Evolutionary conservation across 2,797 vertebrate genomes (phyloP).

Genomic region (Hoplostethus atlanticus): DNA sequence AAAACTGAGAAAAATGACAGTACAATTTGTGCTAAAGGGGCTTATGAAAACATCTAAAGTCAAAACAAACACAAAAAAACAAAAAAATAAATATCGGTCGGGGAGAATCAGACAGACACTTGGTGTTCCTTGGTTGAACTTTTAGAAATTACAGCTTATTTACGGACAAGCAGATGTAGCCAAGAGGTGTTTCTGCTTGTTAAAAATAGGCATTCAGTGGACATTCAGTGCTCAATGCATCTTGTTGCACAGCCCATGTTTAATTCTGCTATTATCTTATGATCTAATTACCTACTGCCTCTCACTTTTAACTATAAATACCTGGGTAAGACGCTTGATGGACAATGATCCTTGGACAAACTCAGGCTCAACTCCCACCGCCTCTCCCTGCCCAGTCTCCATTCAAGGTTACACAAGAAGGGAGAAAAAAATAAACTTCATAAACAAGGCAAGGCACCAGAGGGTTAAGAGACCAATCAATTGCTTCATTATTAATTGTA

Average conservation of each 20-base stretch:
- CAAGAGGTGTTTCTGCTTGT: background rate
- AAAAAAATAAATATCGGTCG: background rate
- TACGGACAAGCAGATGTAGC: no score
- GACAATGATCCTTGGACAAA: constrained; percentile 73
- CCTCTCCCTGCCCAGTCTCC: constrained; percentile 42
- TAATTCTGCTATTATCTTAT: background rate
- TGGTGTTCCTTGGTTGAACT: background rate
- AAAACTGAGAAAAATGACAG: background rate
- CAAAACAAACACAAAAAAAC: background rate
- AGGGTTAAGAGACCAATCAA: constrained; percentile 74
- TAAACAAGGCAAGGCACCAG: constrained; percentile 31
- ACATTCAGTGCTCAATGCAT: no score
- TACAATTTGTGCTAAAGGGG: no score
- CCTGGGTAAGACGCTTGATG: constrained; percentile 80
- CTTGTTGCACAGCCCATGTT: background rate
- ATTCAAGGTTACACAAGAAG: constrained; percentile 41
- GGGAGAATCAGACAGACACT: background rate
- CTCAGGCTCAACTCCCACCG: constrained; percentile 45
- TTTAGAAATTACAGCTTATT: background rate
- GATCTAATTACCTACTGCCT: background rate
- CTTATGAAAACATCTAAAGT: no score
- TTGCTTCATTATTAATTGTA: constrained; percentile 83
- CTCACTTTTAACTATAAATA: constrained; percentile 52
- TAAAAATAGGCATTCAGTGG: no score
- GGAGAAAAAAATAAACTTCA: constrained; percentile 46